Base-by-base conservation (phyloP, 2,113 vertebrate genomes). In the Strix aluco region DNA sequence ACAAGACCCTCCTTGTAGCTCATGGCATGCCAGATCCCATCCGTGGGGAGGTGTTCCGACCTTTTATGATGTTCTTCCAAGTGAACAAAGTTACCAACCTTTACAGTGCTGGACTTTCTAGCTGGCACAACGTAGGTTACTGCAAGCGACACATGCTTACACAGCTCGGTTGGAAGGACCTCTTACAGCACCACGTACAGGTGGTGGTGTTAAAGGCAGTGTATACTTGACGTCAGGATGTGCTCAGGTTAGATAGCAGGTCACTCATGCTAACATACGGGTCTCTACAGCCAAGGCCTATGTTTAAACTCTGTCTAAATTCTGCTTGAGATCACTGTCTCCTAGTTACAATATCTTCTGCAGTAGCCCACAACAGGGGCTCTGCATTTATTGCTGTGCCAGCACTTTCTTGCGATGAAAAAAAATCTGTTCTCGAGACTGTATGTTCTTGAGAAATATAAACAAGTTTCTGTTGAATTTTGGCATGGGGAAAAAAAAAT, bases 161-260 rank as follows among this genome's bases (percentile, higher is more conserved):
- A 13, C 27, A 16, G 25, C 44, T 59, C 46, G 10, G 5, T 11
- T 16, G 46, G 11, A 90, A 26, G 4, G 58, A 65, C 51, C 51
- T 59, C 38, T 54, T 54, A 42, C 11, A 72, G 40, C 69, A 30
- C 21, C 10, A 36, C 36, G 19, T 19, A 15, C 6, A 19, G 22
- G 8, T 16, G 34, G 34, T 3, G 10, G 58, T 63, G 32, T 7
- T 30, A 63, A 47, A 15, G 42, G 21, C 36, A 10, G 32, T 11
- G 21, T 10, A 11, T 47, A 42, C 18, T 21, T 21, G 36, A 29
- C 0, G 0, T 13, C 23, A 26, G 17, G 22, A 11, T 1, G 12
- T 46, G 65, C 49, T 46, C 38, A 58, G 23, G 42, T 36, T 25
- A 9, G 14, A 15, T 4, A 46, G 47, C 6, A 44, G 42, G 36